phyloP scores from a whole-genome alignment of 2,888 invertebrate genomes.

The Tetanocera ferruginea region DNA sequence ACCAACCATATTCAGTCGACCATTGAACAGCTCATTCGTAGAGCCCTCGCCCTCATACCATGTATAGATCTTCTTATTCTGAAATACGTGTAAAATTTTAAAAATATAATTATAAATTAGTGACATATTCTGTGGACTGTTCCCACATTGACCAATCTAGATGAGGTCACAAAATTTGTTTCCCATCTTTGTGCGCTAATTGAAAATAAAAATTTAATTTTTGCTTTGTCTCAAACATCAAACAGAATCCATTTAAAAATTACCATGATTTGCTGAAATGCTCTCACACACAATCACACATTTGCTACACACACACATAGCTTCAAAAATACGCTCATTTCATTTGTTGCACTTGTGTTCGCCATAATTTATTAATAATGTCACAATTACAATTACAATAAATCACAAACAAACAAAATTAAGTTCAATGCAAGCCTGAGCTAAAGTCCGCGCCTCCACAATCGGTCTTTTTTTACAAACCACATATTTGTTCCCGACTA shows the following conservation, averaged over 20 bases:
- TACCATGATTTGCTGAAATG: neutral
- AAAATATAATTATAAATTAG: slow-evolving; percentile 1
- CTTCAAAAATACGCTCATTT: neutral
- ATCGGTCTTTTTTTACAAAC: neutral
- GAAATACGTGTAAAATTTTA: slow-evolving; percentile 47
- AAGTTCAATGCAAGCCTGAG: slow-evolving; percentile 11
- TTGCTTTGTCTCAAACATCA: neutral
- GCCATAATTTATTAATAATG: slow-evolving; percentile 51
- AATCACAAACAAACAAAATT: slow-evolving; percentile 40
- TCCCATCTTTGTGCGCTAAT: neutral
- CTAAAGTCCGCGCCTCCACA: neutral
- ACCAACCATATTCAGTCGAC: slow-evolving; percentile 78
- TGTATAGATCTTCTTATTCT: slow-evolving; percentile 85
- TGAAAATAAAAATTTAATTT: neutral
- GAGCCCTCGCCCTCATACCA: slow-evolving; percentile 82
- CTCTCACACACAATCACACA: neutral
- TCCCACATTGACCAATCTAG: neutral
- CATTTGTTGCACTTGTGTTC: neutral
- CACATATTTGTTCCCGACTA: no score
- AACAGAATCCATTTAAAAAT: slow-evolving; percentile 7
- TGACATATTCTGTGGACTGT: neutral
- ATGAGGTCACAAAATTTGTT: neutral
- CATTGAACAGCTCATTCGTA: slow-evolving; percentile 79
- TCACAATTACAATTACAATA: slow-evolving; percentile 54
- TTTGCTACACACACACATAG: neutral